Percentiles rank a stretch among this genome's conserved stretches.
Conservation (phyloP, 2,888 invertebrate species). For the Muschampia plurimacula region DNA sequence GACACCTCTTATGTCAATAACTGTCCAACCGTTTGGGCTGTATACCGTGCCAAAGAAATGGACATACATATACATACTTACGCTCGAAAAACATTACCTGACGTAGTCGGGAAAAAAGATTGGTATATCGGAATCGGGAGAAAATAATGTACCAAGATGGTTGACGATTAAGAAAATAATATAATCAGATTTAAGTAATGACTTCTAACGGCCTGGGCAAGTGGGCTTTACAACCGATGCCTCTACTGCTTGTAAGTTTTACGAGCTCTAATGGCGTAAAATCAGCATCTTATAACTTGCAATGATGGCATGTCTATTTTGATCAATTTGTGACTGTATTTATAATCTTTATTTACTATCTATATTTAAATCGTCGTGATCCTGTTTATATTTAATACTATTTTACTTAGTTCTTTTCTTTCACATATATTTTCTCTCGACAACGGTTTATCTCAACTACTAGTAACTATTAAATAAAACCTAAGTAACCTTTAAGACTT, state of each 20-base stretch:
- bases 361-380: not conserved
- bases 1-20: too few relatives aligned
- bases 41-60: too few relatives aligned
- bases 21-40: too few relatives aligned
- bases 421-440: not conserved
- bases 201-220: constrained; percentile 15
- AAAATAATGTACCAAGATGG: not conserved
- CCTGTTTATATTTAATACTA: not conserved
- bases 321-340: not conserved
- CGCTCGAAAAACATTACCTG: too few relatives aligned
- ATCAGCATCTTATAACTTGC: constrained; percentile 64
- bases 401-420: not conserved
- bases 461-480: too few relatives aligned
- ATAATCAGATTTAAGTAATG: constrained; percentile 24
- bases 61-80: too few relatives aligned
- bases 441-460: too few relatives aligned
- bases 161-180: not conserved
- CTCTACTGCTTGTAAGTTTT: constrained; percentile 60
- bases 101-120: too few relatives aligned
- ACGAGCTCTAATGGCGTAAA: constrained; percentile 68
- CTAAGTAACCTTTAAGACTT: too few relatives aligned
- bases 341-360: not conserved
- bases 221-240: constrained; percentile 44
- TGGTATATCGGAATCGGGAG: too few relatives aligned
- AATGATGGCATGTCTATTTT: constrained; percentile 48